Evolutionary conservation across 2,888 invertebrate species (phyloP).

Genomic region (Drosophila seclusa): DNA sequence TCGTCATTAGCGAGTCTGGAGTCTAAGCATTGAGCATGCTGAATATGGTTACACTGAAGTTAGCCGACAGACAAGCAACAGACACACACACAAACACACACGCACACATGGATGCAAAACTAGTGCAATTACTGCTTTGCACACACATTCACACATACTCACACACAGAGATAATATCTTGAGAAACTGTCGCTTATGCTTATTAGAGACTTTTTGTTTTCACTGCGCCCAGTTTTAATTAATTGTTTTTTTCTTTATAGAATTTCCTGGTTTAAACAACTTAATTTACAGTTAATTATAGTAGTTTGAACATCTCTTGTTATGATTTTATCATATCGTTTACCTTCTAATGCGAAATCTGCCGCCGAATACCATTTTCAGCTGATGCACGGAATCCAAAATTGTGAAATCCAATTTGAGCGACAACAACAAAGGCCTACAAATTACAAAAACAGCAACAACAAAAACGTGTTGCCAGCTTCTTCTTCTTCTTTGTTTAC

Average conservation of each 20-base stretch:
- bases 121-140: constrained; percentile 53
- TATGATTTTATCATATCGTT: constrained; percentile 24
- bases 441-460: constrained; percentile 36
- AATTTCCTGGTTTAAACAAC: constrained; percentile 54
- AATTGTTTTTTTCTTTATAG: constrained; percentile 41
- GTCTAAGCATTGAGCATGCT: constrained; percentile 73
- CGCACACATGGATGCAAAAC: constrained; percentile 28
- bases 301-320: not conserved
- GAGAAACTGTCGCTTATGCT: constrained; percentile 67
- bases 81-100: constrained; percentile 38
- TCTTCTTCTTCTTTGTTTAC: constrained; percentile 21
- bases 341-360: constrained; percentile 85
- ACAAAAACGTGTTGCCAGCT: constrained; percentile 48
- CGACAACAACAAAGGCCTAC: constrained; percentile 31
- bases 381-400: constrained; percentile 80
- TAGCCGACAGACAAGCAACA: constrained; percentile 61
- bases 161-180: constrained; percentile 43
- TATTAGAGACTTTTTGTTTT: constrained; percentile 51
- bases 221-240: constrained; percentile 51
- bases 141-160: constrained; percentile 32
- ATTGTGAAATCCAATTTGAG: constrained; percentile 81
- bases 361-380: constrained; percentile 85
- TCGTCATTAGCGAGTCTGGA: constrained; percentile 66
- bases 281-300: constrained; percentile 2
- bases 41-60: constrained; percentile 79